A percentile compares a stretch with the other conserved stretches of the same genome.
These are phyloP conservation scores for Phengaris arion DNA, from an alignment of 2,888 invertebrate genomes.

Conservation along the genomic window DNA sequence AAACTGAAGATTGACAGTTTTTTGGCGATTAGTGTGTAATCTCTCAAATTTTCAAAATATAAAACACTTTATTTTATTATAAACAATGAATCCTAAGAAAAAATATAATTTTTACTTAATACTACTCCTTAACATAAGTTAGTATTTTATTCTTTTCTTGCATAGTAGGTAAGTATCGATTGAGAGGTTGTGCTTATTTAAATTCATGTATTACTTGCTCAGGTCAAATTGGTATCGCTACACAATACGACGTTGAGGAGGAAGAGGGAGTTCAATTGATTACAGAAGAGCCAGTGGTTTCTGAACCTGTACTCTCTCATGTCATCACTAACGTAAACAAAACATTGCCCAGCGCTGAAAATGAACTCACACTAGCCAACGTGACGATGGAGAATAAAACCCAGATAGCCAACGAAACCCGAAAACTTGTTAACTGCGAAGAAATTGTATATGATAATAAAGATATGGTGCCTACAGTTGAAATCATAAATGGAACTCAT, in stretches of 20 bases:
- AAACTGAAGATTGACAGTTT: background rate
- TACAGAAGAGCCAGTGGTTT: conserved; percentile 58
- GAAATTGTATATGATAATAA: conserved; percentile 63
- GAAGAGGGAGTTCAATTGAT: conserved; percentile 45
- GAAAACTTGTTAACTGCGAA: conserved; percentile 68
- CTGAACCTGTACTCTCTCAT: conserved; percentile 67
- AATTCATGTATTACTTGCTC: conserved; percentile 23
- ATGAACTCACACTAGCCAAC: conserved; percentile 69
- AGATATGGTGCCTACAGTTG: conserved; percentile 66
- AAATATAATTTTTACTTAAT: background rate
- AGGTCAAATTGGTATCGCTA: conserved; percentile 34
- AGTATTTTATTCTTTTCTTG: background rate
- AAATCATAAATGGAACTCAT: conserved; percentile 85
- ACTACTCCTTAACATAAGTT: background rate
- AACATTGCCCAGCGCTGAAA: conserved; percentile 67
- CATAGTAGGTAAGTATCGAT: background rate
- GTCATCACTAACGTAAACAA: conserved; percentile 56
- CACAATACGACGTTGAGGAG: conserved; percentile 64
- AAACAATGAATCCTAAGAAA: background rate
- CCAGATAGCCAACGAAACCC: conserved; percentile 60
- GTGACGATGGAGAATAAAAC: conserved; percentile 64
- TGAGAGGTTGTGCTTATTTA: background rate
- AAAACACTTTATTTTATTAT: background rate
- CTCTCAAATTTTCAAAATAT: background rate
- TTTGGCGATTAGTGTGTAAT: background rate